phyloP scores from a whole-genome alignment of 1,140 invertebrate species.

The Papilio polytes region DNA sequence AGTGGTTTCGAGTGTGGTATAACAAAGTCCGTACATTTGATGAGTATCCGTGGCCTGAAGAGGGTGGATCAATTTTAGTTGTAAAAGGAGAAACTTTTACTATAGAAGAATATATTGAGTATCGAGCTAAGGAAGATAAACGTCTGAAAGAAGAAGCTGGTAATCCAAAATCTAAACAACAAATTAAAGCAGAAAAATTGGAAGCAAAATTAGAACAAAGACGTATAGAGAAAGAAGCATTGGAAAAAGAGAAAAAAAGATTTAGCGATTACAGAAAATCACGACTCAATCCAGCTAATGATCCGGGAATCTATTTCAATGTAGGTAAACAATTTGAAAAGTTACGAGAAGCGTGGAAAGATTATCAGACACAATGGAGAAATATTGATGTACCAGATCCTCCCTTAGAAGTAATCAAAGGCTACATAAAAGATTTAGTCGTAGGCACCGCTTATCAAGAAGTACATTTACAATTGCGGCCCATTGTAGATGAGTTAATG shows the following conservation, averaged over 20 bases:
- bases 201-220: constrained; percentile 67
- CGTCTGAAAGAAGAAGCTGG: constrained; percentile 64
- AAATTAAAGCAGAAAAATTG: constrained; percentile 75
- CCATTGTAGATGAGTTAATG: constrained; percentile 78
- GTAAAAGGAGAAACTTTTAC: constrained; percentile 76
- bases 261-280: constrained; percentile 71
- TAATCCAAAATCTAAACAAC: constrained; percentile 69
- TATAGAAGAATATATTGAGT: constrained; percentile 72
- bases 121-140: constrained; percentile 68
- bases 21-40: constrained; percentile 66
- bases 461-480: constrained; percentile 64
- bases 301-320: constrained; percentile 70
- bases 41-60: constrained; percentile 75
- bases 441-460: constrained; percentile 70
- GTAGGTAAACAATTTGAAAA: constrained; percentile 54
- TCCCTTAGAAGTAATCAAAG: constrained; percentile 61
- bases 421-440: constrained; percentile 66
- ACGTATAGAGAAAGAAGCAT: constrained; percentile 62
- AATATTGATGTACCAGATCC: constrained; percentile 59
- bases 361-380: constrained; percentile 73
- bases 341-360: constrained; percentile 58
- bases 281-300: constrained; percentile 70
- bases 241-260: constrained; percentile 65
- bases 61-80: constrained; percentile 76
- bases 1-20: constrained; percentile 87